These are phyloP conservation scores for Diachrysia chrysitis DNA, from an alignment of 2,888 invertebrate genomes.

Conservation along the genomic window DNA sequence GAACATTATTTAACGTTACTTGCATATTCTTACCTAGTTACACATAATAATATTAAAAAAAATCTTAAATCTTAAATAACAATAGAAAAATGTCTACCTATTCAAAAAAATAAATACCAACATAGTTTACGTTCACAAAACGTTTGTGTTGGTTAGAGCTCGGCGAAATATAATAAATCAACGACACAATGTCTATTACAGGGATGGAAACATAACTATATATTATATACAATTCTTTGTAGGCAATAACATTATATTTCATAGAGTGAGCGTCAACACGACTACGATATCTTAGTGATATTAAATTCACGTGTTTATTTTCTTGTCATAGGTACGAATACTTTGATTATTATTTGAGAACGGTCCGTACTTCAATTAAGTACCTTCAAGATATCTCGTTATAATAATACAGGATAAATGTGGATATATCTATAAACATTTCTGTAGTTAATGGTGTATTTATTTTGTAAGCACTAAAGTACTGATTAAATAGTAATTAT, in stretches of 20 bases:
- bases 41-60: too few relatives aligned
- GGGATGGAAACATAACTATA: constrained; percentile 10
- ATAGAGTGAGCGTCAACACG: constrained; percentile 13
- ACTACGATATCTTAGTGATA: constrained; percentile 8
- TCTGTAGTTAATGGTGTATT: too few relatives aligned
- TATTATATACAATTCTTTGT: constrained; percentile 2
- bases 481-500: too few relatives aligned
- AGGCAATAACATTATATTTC: not conserved
- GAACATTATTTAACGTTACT: too few relatives aligned
- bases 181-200: constrained; percentile 23
- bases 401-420: too few relatives aligned
- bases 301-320: constrained; percentile 8
- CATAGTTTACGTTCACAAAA: constrained; percentile 27
- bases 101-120: constrained; percentile 3
- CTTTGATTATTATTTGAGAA: constrained; percentile 8
- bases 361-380: constrained; percentile 9
- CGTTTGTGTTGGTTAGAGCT: constrained; percentile 21
- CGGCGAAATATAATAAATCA: constrained; percentile 36
- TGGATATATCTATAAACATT: too few relatives aligned
- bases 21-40: too few relatives aligned
- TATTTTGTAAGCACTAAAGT: too few relatives aligned
- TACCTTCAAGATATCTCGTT: not conserved
- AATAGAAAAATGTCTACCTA: not conserved
- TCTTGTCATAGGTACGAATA: not conserved
- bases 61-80: too few relatives aligned